Evolutionary conservation across 1,140 invertebrate genomes (phyloP).

Genomic region (Papilio polytes): DNA sequence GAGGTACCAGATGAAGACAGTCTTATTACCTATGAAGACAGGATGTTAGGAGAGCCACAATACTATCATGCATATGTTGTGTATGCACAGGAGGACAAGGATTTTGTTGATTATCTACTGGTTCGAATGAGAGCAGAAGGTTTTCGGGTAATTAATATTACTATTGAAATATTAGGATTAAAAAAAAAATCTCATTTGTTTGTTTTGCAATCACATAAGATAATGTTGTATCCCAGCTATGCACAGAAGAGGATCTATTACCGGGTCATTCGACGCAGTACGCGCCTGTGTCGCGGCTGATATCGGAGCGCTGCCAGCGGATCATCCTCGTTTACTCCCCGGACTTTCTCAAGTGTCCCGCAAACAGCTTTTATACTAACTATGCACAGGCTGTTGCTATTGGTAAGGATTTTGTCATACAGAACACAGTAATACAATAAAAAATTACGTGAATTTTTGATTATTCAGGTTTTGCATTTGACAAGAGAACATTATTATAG

Average conservation of each 20-base stretch:
- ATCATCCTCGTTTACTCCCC: constrained; percentile 90
- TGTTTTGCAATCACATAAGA: neutral
- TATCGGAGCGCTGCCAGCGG: constrained; percentile 89
- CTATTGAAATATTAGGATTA: neutral
- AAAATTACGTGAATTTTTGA: too few relatives aligned
- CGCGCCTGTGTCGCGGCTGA: constrained; percentile 88
- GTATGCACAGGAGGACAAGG: constrained; percentile 61
- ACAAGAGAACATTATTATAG: too few relatives aligned
- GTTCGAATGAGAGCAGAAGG: constrained; percentile 49
- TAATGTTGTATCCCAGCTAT: constrained; percentile 55
- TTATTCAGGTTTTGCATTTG: too few relatives aligned
- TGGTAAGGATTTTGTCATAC: constrained; percentile 77
- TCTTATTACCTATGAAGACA: constrained; percentile 66
- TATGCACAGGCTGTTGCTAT: constrained; percentile 90
- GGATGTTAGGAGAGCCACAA: constrained; percentile 55
- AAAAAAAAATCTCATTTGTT: too few relatives aligned
- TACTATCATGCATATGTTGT: constrained; percentile 70
- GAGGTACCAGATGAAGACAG: constrained; percentile 48
- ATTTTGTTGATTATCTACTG: constrained; percentile 64
- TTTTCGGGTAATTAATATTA: constrained; percentile 54
- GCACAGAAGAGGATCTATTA: constrained; percentile 82
- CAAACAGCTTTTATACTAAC: constrained; percentile 88
- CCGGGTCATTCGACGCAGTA: constrained; percentile 83
- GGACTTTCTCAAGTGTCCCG: constrained; percentile 87
- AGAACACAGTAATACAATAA: too few relatives aligned